phyloP scores from a whole-genome alignment of 2,113 vertebrate species.

The Plotosus lineatus region DNA sequence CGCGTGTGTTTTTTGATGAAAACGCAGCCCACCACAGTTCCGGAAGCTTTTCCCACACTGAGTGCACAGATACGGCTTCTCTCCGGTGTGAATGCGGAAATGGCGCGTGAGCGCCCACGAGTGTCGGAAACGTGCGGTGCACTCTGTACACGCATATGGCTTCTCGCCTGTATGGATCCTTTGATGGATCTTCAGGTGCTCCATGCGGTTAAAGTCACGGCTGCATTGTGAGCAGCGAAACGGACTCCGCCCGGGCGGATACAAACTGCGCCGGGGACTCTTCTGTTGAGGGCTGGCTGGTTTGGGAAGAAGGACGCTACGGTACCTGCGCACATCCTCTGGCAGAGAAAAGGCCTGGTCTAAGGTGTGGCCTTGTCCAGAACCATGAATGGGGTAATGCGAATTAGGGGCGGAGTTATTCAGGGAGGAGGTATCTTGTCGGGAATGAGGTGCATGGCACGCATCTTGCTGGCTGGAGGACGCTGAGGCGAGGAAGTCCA shows the following conservation, averaged over 20 bases:
- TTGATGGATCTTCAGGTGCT: slow-evolving; percentile 63
- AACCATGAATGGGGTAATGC: slow-evolving; percentile 1
- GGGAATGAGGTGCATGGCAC: slow-evolving; percentile 28
- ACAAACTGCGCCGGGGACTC: slow-evolving; percentile 38
- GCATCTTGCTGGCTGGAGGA: slow-evolving; percentile 19
- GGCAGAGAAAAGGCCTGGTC: slow-evolving; percentile 39
- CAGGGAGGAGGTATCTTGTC: slow-evolving; percentile 13
- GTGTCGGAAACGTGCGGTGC: slow-evolving; percentile 59
- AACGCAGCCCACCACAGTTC: slow-evolving; percentile 58
- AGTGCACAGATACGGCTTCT: slow-evolving; percentile 59
- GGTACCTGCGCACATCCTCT: slow-evolving; percentile 47
- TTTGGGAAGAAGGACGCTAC: slow-evolving; percentile 43
- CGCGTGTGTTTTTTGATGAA: slow-evolving; percentile 54
- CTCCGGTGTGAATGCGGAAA: slow-evolving; percentile 60
- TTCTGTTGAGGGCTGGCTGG: slow-evolving; percentile 26
- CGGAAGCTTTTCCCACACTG: slow-evolving; percentile 60
- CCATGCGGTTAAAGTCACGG: slow-evolving; percentile 61
- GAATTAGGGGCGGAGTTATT: neutral
- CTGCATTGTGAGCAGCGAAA: slow-evolving; percentile 58
- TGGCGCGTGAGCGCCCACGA: slow-evolving; percentile 60
- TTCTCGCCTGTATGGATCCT: slow-evolving; percentile 64
- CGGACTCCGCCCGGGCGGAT: slow-evolving; percentile 43
- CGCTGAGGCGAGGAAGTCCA: slow-evolving; percentile 40
- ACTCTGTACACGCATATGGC: slow-evolving; percentile 58
- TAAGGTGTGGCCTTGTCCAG: neutral